Conservation (phyloP, 2,113 vertebrate species). For the Leptocoma aspasia region DNA sequence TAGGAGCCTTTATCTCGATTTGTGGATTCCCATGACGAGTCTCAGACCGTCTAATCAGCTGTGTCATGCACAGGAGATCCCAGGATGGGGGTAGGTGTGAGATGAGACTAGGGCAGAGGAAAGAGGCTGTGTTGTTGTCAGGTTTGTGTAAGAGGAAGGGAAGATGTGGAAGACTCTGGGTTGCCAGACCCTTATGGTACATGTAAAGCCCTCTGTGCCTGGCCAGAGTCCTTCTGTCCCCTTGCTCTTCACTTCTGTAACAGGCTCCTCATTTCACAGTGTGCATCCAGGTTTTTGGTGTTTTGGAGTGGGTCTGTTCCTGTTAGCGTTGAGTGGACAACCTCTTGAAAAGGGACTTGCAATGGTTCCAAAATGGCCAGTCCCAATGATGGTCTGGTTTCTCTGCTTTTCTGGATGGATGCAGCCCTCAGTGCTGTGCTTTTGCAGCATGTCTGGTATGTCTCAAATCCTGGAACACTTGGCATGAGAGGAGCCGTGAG, state of each 20-base stretch:
- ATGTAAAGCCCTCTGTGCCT: background rate
- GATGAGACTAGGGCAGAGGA: background rate
- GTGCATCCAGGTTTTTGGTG: background rate
- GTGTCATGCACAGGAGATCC: background rate
- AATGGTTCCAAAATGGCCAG: background rate
- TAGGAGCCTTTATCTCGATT: background rate
- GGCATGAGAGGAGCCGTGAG: background rate
- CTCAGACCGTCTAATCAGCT: background rate
- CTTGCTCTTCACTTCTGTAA: background rate
- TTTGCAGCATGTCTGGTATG: background rate
- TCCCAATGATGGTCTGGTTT: fast-evolving
- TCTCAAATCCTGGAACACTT: background rate
- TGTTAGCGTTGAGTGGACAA: background rate
- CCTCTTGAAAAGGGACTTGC: background rate
- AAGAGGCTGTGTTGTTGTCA: background rate
- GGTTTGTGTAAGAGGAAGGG: background rate
- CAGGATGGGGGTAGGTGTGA: background rate
- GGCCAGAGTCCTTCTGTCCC: background rate
- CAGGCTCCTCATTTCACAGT: background rate
- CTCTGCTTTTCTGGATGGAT: background rate
- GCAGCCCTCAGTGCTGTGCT: background rate
- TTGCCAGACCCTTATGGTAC: background rate
- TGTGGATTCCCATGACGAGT: background rate
- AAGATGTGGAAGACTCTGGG: background rate
- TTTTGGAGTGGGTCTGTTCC: background rate